Evolutionary conservation across 1,140 invertebrate species (phyloP).

Genomic region (Macrotrachela quadricornifera): DNA sequence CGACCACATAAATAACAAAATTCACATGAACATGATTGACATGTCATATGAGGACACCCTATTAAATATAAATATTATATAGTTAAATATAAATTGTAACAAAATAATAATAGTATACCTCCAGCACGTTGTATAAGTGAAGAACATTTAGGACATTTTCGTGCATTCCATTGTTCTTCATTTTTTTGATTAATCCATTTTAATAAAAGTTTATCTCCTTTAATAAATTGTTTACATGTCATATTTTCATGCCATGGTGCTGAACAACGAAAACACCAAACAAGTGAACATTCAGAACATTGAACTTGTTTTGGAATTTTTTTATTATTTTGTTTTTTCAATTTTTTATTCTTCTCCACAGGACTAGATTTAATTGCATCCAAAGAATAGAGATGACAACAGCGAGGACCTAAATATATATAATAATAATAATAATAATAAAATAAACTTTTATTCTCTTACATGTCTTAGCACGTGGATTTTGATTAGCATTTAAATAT

Average conservation of each 20-base stretch:
- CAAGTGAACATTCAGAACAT: conserved; percentile 23
- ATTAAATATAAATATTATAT: too few species aligned
- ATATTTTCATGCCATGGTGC: conserved; percentile 27
- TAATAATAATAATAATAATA: too few species aligned
- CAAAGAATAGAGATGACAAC: too few species aligned
- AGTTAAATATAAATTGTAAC: too few species aligned
- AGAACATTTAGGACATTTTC: conserved; percentile 32
- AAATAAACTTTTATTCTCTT: conserved; percentile 16
- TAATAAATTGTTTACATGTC: conserved; percentile 26
- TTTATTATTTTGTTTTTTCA: conserved; percentile 12
- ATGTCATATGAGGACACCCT: conserved; percentile 34
- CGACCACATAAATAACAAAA: conserved; percentile 33
- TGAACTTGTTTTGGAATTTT: conserved; percentile 10
- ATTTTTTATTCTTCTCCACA: background rate
- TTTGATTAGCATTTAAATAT: conserved; percentile 24
- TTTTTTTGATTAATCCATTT: conserved; percentile 26
- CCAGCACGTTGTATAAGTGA: conserved; percentile 25
- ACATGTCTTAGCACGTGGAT: conserved; percentile 28
- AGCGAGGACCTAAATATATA: too few species aligned
- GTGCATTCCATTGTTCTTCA: conserved; percentile 29
- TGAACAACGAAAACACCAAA: conserved; percentile 33
- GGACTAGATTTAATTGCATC: conserved; percentile 8
- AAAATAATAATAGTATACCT: too few species aligned
- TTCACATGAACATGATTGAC: conserved; percentile 25
- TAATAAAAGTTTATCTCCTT: conserved; percentile 28